Evolutionary conservation across 2,113 vertebrate species (phyloP), one percentile per base, ranked within the genome.

Genomic region (Salvelinus fontinalis): DNA sequence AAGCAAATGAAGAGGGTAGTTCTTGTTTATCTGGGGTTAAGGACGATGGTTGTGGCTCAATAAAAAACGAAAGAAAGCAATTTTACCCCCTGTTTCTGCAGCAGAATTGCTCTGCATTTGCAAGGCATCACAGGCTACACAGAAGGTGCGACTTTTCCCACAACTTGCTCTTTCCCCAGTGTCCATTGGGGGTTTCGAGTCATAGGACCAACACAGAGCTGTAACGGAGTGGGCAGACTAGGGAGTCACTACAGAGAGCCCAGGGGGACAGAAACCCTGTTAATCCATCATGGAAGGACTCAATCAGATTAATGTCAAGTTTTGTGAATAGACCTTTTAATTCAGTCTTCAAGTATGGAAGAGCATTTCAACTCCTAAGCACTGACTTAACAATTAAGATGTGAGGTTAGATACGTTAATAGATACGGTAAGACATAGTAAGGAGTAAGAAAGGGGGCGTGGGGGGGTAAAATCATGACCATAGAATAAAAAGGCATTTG

Each of bases 121-220:
- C 96, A 98, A 96, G 95, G 95, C 94, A 95, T 94, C 92, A 95
- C 93, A 95, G 95, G 93, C 91, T 95, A 94, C 94, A 94, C 93
- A 95, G 94, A 94, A 96, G 95, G 96, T 97, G 96, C 96, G 96
- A 98, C 94, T 97, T 97, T 97, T 98, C 96, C 96, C 97, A 98
- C 96, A 96, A 93, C 90, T 91, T 91, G 89, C 91, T 92, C 91
- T 92, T 84, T 82, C 84, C 82, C 80, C 81, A 78, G 75, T 80
- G 79, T 82, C 83, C 76, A 78, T 44, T 85, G 70, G 80, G 75
- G 77, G 77, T 86, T 86, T 83, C 88, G 80, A 84, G 80, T 82
- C 82, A 79, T 73, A 70, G 74, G 76, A 79, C 71, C 79, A 57
- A 69, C 51, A 14, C 24, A n/a, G 5, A 49, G 54, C 29, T 48